These are phyloP conservation scores for Drosophila paulistorum DNA, from an alignment of 1,140 invertebrate genomes.

Conservation along the genomic window DNA sequence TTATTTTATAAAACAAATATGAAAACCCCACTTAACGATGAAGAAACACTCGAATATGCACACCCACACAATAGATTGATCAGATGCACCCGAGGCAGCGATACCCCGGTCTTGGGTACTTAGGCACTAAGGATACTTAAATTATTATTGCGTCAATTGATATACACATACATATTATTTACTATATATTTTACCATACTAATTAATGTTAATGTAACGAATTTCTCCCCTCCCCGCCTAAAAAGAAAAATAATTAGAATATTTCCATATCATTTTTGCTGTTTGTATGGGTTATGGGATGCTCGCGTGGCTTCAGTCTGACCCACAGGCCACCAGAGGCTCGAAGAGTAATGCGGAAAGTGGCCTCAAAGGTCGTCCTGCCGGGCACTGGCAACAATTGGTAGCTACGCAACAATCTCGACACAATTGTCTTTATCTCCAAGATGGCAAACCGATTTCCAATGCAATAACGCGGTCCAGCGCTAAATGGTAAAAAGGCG, in stretches of 20 bases:
- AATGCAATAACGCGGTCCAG: constrained; percentile 84
- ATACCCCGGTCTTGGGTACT: constrained; percentile 45
- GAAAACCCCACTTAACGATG: constrained; percentile 41
- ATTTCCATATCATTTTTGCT: background rate
- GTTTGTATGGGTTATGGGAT: constrained; percentile 25
- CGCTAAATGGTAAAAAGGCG: constrained; percentile 89
- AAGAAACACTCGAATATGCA: constrained; percentile 66
- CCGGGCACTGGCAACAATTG: constrained; percentile 83
- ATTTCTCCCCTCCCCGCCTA: background rate
- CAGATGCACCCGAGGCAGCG: too few species aligned
- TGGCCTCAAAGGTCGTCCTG: constrained; percentile 83
- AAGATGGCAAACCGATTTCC: constrained; percentile 89
- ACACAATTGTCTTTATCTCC: constrained; percentile 89
- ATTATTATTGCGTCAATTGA: constrained; percentile 78
- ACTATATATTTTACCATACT: constrained; percentile 60
- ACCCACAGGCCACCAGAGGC: constrained; percentile 85
- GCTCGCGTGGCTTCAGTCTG: constrained; percentile 73
- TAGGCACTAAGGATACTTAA: constrained; percentile 68
- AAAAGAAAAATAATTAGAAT: background rate
- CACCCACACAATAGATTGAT: constrained; percentile 28
- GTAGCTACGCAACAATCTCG: constrained; percentile 86
- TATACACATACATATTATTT: constrained; percentile 57
- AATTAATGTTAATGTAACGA: constrained; percentile 78
- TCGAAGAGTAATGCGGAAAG: constrained; percentile 85
- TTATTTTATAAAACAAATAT: constrained; percentile 37